phyloP scores from a whole-genome alignment of 2,797 vertebrate genomes.

The Typhlichthys subterraneus region DNA sequence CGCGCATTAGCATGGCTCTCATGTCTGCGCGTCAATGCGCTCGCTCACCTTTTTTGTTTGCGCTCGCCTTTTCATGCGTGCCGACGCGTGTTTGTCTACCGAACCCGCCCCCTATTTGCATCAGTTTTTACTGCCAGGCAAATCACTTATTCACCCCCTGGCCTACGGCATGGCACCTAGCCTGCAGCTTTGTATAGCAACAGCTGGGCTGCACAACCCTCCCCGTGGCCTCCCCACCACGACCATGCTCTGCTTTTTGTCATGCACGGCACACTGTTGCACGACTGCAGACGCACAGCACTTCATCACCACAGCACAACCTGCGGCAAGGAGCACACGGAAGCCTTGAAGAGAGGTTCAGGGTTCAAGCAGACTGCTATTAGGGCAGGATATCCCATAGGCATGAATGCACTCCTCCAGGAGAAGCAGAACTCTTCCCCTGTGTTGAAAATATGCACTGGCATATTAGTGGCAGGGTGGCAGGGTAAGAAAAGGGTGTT shows the following conservation, averaged over 20 bases:
- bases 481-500: slow-evolving; percentile 20
- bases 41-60: slow-evolving; percentile 49
- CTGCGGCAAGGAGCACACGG: slow-evolving; percentile 64
- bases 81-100: slow-evolving; percentile 39
- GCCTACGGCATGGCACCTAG: slow-evolving; percentile 52
- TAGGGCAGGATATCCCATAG: slow-evolving; percentile 58
- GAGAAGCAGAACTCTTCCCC: slow-evolving; percentile 11
- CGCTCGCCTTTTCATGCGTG: slow-evolving; percentile 43
- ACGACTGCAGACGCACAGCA: slow-evolving; percentile 63
- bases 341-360: slow-evolving; percentile 54
- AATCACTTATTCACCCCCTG: slow-evolving; percentile 55
- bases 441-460: slow-evolving; percentile 37
- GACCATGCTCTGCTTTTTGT: slow-evolving; percentile 62
- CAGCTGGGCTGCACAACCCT: slow-evolving; percentile 56
- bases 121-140: slow-evolving; percentile 61
- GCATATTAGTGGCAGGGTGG: slow-evolving; percentile 7
- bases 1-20: neutral
- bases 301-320: slow-evolving; percentile 62
- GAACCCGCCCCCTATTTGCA: slow-evolving; percentile 54
- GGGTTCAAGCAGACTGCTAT: slow-evolving; percentile 65
- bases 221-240: slow-evolving; percentile 42
- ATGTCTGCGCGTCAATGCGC: slow-evolving; percentile 22
- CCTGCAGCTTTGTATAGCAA: slow-evolving; percentile 56
- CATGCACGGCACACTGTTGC: slow-evolving; percentile 67
- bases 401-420: slow-evolving; percentile 17